Evolutionary conservation across 2,888 invertebrate genomes (phyloP), one percentile per base, ranked within the genome.

Genomic region (Eulithis testata): DNA sequence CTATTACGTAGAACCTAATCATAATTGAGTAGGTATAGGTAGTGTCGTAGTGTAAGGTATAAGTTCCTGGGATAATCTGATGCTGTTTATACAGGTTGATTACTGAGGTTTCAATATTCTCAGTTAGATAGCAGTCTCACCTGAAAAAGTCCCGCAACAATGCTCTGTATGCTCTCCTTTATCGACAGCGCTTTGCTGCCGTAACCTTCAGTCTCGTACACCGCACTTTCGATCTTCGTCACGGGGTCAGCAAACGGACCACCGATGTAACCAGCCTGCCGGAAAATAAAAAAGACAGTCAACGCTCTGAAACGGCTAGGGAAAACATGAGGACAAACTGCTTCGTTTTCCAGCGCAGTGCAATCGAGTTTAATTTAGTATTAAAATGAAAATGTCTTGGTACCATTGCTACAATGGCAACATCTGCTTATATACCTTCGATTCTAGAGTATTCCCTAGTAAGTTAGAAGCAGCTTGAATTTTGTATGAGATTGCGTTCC

Each of bases 81-180:
- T 31, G 6, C 31, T 31, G 31, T 31, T 21, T 31, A 31, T 31
- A 4, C 51, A 51, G 61, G 2, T 21, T 21, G 21, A 21, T 21
- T 21, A 21, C 21, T 2, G 21, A 21, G 21, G 2, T 21, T 21
- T 21, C 21, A 21, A 21, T 21, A 2, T 21, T 21, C 21, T 21
- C 21, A 21, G 21, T 21, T 21, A 21, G 21, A 40, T 54, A n/a
- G 40, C 60, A 50, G 14, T 27, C 27, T 55, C 77, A 93, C 93
- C 82, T 93, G 93, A 65, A 93, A 88, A 5, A 93, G 65, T 11
- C 89, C 91, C 36, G 90, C 89, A 9, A 87, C 88, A 7, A 87
- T 70, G 40, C 80, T 79, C 47, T 91, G 88, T 31, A 90, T 67
- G 65, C 89, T 90, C 66, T 93, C 93, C 65, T 93, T 92, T 11